phyloP scores from a whole-genome alignment of 2,888 invertebrate genomes.

The Aspidiotus destructor region DNA sequence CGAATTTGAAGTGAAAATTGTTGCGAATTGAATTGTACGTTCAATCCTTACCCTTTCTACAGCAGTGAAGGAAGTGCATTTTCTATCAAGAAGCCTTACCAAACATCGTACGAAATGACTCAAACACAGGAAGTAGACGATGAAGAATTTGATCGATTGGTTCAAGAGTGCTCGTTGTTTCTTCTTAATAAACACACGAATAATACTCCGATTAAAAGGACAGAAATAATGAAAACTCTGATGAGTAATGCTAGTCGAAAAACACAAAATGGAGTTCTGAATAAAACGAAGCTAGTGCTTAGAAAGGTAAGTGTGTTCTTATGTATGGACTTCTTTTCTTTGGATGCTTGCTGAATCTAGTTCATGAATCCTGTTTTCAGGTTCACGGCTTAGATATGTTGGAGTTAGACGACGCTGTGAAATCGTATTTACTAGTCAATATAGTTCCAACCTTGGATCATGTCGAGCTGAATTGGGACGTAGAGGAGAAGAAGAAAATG shows the following conservation, averaged over 20 bases:
- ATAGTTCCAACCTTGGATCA: background rate
- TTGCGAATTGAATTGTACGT: too few species aligned
- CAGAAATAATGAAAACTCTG: background rate
- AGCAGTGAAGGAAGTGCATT: too few species aligned
- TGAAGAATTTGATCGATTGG: background rate
- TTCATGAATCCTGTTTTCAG: background rate
- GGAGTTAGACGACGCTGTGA: background rate
- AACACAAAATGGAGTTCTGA: background rate
- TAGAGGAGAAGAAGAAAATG: background rate
- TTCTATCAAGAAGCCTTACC: too few species aligned
- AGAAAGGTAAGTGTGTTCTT: background rate
- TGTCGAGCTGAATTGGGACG: background rate
- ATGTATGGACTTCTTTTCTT: background rate
- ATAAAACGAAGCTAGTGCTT: background rate
- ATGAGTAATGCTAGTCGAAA: background rate
- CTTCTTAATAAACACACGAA: background rate
- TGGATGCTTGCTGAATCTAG: background rate
- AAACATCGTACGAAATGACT: too few species aligned
- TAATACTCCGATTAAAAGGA: conserved; percentile 1
- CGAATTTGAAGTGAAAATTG: too few species aligned
- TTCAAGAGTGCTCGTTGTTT: background rate
- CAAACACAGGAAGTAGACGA: background rate
- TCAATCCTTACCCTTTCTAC: too few species aligned
- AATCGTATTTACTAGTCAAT: background rate
- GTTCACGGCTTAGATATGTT: background rate